These are phyloP conservation scores for Hexactinellida sp. DNA, from an alignment of 37 sponge, comb jelly and placozoan genomes.

Conservation along the genomic window DNA sequence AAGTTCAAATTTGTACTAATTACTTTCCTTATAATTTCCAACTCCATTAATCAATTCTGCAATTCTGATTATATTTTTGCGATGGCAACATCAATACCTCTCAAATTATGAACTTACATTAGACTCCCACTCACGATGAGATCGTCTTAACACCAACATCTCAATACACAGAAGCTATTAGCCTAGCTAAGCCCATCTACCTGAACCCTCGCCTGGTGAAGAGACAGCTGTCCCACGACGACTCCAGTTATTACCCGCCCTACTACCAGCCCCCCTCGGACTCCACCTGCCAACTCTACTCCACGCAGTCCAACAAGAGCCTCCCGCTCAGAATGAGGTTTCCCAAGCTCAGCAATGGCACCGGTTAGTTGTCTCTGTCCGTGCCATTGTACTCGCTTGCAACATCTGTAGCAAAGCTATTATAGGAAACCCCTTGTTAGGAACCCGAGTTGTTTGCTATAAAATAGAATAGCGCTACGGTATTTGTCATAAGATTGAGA, in stretches of 20 bases:
- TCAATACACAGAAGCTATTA: neutral
- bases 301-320: neutral
- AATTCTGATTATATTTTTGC: no score
- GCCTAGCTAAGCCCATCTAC: neutral
- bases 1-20: neutral
- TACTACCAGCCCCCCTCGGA: neutral
- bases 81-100: no score
- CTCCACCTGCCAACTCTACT: constrained; percentile 9
- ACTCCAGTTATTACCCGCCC: neutral
- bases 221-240: neutral
- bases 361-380: neutral
- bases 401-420: no score
- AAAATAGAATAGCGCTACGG: no score
- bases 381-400: no score
- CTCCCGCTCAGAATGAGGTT: constrained; percentile 7
- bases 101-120: neutral
- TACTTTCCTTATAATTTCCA: no score
- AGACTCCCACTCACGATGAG: neutral
- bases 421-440: no score
- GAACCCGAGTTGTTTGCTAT: no score
- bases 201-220: neutral
- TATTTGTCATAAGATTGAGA: no score
- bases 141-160: neutral
- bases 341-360: constrained; percentile 1
- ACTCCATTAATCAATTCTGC: no score